These are phyloP conservation scores for Tenthredo scrophulariae DNA, from an alignment of 2,888 invertebrate genomes.

Conservation along the genomic window DNA sequence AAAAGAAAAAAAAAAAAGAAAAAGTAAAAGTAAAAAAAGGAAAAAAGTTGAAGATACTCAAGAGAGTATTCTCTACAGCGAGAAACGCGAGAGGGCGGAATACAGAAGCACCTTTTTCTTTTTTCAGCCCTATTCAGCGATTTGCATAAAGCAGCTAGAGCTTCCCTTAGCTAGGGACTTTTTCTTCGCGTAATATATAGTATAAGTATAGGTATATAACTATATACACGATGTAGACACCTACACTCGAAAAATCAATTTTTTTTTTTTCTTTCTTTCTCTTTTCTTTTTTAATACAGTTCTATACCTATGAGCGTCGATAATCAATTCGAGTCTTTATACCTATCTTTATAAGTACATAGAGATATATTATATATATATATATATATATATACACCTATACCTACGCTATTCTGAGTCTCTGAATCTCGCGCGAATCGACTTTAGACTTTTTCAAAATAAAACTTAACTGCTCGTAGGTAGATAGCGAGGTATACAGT, in stretches of 20 bases:
- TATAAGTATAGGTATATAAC: neutral
- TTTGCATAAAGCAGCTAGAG: slow-evolving; percentile 8
- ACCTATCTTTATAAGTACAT: neutral
- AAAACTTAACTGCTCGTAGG: neutral
- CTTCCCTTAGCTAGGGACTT: neutral
- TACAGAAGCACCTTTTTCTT: slow-evolving; percentile 19
- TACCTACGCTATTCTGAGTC: neutral
- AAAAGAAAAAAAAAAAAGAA: neutral
- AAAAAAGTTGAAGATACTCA: slow-evolving; percentile 12
- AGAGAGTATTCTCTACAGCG: neutral
- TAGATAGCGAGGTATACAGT: neutral
- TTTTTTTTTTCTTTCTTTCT: neutral
- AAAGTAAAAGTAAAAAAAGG: neutral
- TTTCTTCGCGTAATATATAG: neutral
- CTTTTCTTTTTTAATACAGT: neutral
- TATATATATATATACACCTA: too few species aligned
- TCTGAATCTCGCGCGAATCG: neutral
- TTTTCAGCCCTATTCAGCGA: slow-evolving; percentile 11
- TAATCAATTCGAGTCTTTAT: neutral
- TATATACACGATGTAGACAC: neutral
- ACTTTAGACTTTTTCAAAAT: neutral
- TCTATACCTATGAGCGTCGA: neutral
- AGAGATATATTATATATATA: neutral
- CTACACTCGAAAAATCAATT: neutral
- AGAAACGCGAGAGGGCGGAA: slow-evolving; percentile 10